These are phyloP conservation scores for Oceanites oceanicus DNA, from an alignment of 2,113 vertebrate genomes.

Conservation along the genomic window DNA sequence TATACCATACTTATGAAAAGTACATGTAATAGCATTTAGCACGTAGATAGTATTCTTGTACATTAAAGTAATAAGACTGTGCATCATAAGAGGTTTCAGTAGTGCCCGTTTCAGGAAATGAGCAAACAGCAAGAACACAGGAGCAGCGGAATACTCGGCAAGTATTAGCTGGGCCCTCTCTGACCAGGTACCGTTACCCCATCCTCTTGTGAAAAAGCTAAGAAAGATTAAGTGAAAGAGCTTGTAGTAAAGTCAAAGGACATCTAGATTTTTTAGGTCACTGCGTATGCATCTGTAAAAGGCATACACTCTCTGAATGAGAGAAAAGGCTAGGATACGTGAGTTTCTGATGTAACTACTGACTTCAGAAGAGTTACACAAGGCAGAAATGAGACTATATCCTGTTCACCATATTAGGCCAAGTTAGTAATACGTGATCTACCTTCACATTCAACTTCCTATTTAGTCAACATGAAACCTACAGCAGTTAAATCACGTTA, in stretches of 20 bases:
- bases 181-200: not conserved
- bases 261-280: not conserved
- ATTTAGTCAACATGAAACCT: constrained; percentile 42
- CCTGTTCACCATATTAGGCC: constrained; percentile 49
- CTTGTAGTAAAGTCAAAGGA: not conserved
- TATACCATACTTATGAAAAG: not conserved
- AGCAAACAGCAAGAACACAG: not conserved
- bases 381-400: constrained; percentile 23
- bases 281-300: not conserved
- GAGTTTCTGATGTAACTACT: not conserved
- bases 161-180: not conserved
- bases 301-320: not conserved
- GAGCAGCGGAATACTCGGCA: not conserved
- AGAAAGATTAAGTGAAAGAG: not conserved
- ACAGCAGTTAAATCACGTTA: not conserved
- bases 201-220: not conserved
- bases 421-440: not conserved
- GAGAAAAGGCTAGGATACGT: not conserved
- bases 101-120: not conserved
- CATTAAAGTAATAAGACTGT: not conserved
- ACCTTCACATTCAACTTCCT: constrained; percentile 9
- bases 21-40: not conserved
- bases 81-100: not conserved
- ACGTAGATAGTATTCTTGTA: not conserved
- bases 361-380: constrained; percentile 9